Percentiles rank a stretch among this genome's conserved stretches.
Evolutionary conservation across 2,113 vertebrate genomes (phyloP).

Genomic region (Theristicus caerulescens): DNA sequence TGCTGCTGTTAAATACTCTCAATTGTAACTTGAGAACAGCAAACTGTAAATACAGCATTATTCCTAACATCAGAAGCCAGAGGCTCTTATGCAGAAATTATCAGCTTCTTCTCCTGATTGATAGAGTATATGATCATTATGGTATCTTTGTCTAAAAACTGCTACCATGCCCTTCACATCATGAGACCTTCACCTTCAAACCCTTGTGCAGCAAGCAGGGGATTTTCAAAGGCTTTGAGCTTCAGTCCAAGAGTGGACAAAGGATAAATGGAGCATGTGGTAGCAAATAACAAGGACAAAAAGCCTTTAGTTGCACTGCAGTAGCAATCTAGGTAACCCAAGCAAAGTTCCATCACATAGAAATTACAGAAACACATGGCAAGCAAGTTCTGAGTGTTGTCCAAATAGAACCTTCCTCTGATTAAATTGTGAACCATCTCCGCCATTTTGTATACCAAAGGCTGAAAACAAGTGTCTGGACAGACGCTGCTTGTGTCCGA

Average conservation of each 20-base stretch:
- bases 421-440: neutral
- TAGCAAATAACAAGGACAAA: neutral
- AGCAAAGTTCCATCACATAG: accelerated
- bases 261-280: neutral
- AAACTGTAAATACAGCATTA: neutral
- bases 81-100: neutral
- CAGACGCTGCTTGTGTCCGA: neutral
- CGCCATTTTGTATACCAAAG: neutral
- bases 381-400: neutral
- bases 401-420: neutral
- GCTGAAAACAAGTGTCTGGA: neutral
- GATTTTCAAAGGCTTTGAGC: neutral
- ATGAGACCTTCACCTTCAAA: neutral
- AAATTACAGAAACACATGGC: neutral
- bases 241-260: neutral
- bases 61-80: neutral
- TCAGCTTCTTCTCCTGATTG: neutral
- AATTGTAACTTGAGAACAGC: neutral
- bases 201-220: neutral
- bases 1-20: neutral
- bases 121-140: neutral
- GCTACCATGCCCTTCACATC: neutral
- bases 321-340: neutral
- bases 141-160: neutral
- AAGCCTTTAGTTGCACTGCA: neutral